phyloP scores from a whole-genome alignment of 1,140 invertebrate genomes.

The Monochamus saltuarius region DNA sequence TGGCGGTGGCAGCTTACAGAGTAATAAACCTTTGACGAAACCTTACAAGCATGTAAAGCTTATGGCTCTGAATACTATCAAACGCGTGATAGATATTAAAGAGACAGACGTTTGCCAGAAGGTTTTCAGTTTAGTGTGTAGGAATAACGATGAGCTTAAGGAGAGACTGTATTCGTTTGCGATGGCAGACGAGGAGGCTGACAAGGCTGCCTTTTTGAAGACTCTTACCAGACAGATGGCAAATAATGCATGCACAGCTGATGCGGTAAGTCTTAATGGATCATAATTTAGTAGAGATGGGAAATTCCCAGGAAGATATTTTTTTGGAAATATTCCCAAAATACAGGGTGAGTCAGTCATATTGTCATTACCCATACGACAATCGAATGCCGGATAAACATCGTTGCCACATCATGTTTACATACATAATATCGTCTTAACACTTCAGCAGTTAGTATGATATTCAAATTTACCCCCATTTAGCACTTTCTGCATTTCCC shows the following conservation, averaged over 20 bases:
- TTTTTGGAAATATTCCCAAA: no score
- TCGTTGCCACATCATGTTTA: no score
- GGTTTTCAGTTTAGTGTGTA: slow-evolving; percentile 83
- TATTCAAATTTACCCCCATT: no score
- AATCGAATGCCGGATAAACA: no score
- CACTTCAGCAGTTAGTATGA: no score
- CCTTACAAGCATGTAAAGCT: slow-evolving; percentile 90
- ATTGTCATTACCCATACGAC: no score
- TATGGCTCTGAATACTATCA: slow-evolving; percentile 83
- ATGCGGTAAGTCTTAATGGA: slow-evolving; percentile 65
- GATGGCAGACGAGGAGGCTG: slow-evolving; percentile 64
- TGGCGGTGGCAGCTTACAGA: slow-evolving; percentile 9
- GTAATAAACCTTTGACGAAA: slow-evolving; percentile 56
- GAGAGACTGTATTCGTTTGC: slow-evolving; percentile 87
- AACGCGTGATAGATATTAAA: slow-evolving; percentile 85
- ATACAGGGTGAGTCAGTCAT: no score
- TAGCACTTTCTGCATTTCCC: no score
- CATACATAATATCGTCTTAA: no score
- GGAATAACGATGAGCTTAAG: slow-evolving; percentile 75
- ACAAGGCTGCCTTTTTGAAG: slow-evolving; percentile 78
- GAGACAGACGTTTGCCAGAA: slow-evolving; percentile 88
- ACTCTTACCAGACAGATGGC: slow-evolving; percentile 84
- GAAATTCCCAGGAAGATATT: no score
- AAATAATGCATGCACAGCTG: slow-evolving; percentile 80
- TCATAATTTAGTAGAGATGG: no score